Evolutionary conservation across 1,140 invertebrate species (phyloP), one percentile per base, ranked within the genome.

Genomic region (Dreissena rostriformis): DNA sequence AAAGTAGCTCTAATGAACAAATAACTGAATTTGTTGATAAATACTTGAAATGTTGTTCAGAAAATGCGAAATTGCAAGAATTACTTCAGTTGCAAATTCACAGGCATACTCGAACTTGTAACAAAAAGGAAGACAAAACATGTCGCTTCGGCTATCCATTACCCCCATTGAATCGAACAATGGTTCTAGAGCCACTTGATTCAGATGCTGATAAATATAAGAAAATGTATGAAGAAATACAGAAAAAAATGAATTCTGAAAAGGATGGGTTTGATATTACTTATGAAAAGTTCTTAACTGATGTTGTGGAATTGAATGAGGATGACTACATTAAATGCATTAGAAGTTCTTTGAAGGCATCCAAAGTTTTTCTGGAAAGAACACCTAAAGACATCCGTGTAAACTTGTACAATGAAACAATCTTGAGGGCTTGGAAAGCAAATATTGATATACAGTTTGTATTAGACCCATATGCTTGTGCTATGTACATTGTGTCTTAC

Each of bases 101-200:
- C 55, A 88, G 84, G 79, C 85, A 89, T 78, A 86, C 86, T 51
- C 78, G 82, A 39, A 77, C 82, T 11, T 89, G 88, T 57, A 85
- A 53, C 53, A 88, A 73, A 75, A 76, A 53, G 53, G 85, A 61
- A 14, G 52, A 71, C 57, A 73, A 63, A 52, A 26, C 72, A 8
- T 88, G 88, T 84, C 77, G 86, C 51, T 89, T 89, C 85, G 76
- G 81, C 11, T 85, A 83, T 75, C 88, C 86, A 7, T n/a, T 78
- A 7, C 85, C 85, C n/a, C 86, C 86, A 63, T 67, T 89, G 71
- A 28, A 51, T 53, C 28, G 61, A 83, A 89, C 82, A 51, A 72
- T 82, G 53, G 51, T 86, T 17, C 73, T 85, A n/a, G 61, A 84
- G 65, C 84, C 88, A 49, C 71, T 87, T 70, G 82, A 85, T 22